These are phyloP conservation scores for Drymonia ruficornis DNA, from an alignment of 2,888 invertebrate species.

Conservation along the genomic window DNA sequence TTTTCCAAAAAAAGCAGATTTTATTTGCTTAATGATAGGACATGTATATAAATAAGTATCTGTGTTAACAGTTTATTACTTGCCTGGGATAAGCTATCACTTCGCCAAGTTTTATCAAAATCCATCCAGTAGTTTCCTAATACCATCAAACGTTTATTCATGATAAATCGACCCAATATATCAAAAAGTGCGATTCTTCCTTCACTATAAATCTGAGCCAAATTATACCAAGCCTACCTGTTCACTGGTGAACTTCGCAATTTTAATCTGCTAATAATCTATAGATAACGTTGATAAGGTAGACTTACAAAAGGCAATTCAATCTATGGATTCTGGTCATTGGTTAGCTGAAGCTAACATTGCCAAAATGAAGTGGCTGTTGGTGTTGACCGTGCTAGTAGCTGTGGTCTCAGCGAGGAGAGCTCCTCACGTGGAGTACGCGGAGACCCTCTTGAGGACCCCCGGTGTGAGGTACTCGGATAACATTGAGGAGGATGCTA, in stretches of 20 bases:
- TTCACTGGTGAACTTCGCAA: background rate
- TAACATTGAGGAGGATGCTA: slow-evolving; percentile 54
- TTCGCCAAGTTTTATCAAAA: too few relatives aligned
- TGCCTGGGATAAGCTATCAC: too few relatives aligned
- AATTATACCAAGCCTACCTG: too few relatives aligned
- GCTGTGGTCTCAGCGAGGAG: slow-evolving; percentile 38
- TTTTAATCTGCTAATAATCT: slow-evolving; percentile 16
- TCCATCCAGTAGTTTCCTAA: too few relatives aligned
- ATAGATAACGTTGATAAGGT: slow-evolving; percentile 29
- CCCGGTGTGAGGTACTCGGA: slow-evolving; percentile 39
- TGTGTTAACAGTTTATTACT: too few relatives aligned
- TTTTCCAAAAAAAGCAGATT: too few relatives aligned
- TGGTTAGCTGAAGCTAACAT: slow-evolving; percentile 32
- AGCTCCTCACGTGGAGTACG: slow-evolving; percentile 55
- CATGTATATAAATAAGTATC: too few relatives aligned
- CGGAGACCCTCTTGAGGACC: slow-evolving; percentile 38
- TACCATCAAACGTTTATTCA: too few relatives aligned
- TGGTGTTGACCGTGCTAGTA: slow-evolving; percentile 38
- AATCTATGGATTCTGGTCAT: slow-evolving; percentile 7
- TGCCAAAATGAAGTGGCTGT: slow-evolving; percentile 34
- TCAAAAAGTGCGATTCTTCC: too few relatives aligned
- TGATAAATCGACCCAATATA: too few relatives aligned
- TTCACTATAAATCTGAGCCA: too few relatives aligned
- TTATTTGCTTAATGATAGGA: too few relatives aligned
- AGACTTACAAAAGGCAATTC: slow-evolving; percentile 27